Evolutionary conservation across 1,140 invertebrate species (phyloP).

Genomic region (Nasonia vitripennis): DNA sequence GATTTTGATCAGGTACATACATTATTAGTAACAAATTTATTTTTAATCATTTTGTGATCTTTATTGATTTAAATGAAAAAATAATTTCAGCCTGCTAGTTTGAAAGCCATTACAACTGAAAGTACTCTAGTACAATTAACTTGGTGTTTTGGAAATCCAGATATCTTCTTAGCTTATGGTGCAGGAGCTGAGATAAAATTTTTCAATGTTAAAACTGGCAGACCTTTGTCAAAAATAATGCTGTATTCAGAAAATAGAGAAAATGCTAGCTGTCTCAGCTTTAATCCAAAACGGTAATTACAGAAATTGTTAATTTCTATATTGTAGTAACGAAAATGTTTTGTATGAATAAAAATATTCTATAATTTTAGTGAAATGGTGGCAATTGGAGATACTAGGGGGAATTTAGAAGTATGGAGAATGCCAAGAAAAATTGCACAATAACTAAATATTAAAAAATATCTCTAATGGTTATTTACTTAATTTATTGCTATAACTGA

Average conservation of each 20-base stretch:
- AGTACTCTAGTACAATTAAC: conserved; percentile 67
- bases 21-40: conserved; percentile 21
- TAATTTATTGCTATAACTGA: neutral
- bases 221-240: conserved; percentile 58
- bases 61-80: neutral
- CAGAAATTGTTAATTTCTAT: neutral
- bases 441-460: conserved; percentile 45
- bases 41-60: neutral
- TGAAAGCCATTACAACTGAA: conserved; percentile 64
- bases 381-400: conserved; percentile 62
- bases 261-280: conserved; percentile 65
- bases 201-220: conserved; percentile 64
- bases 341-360: neutral
- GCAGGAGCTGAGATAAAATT: conserved; percentile 64
- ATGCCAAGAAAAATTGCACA: conserved; percentile 59
- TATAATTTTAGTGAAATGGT: conserved; percentile 17
- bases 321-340: neutral
- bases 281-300: conserved; percentile 70
- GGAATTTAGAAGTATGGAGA: conserved; percentile 70
- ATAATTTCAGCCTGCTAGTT: conserved; percentile 56
- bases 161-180: conserved; percentile 68
- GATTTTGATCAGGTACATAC: conserved; percentile 66
- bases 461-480: neutral
- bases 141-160: conserved; percentile 66
- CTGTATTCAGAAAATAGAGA: conserved; percentile 62